phyloP scores from a whole-genome alignment of 2,797 vertebrate genomes.

The Cuculus canorus region DNA sequence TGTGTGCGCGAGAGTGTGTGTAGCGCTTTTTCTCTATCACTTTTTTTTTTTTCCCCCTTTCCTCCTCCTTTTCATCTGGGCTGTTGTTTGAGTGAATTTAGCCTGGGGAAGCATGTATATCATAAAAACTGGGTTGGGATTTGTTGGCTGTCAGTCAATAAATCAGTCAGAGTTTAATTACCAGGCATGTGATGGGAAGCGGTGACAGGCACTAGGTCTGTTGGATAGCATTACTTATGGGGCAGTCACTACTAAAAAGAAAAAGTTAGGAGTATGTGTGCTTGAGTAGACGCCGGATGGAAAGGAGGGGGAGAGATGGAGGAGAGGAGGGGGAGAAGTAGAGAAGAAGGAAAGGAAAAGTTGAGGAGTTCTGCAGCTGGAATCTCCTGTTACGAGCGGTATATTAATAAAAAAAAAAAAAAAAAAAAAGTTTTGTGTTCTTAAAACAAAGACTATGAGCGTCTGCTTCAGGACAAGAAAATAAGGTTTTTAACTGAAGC shows the following conservation, averaged over 20 bases:
- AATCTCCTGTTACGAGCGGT: background rate
- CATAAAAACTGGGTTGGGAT: conserved; percentile 91
- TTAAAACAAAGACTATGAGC: background rate
- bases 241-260: conserved; percentile 77
- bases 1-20: background rate
- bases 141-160: conserved; percentile 95
- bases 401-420: background rate
- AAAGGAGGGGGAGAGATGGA: background rate
- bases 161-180: conserved; percentile 98
- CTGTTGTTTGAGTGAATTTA: conserved; percentile 80
- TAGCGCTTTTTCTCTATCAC: conserved; percentile 41
- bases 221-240: conserved; percentile 85
- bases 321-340: background rate
- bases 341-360: conserved; percentile 3
- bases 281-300: conserved; percentile 41
- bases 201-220: conserved; percentile 85
- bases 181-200: conserved; percentile 86
- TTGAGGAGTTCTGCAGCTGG: background rate
- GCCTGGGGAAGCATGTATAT: conserved; percentile 89
- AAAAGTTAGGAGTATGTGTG: conserved; percentile 64
- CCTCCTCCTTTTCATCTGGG: conserved; percentile 69
- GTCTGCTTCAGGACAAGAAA: conserved; percentile 1
- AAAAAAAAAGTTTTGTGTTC: background rate
- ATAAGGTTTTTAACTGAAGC: background rate
- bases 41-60: background rate